Evolutionary conservation across 2,888 invertebrate genomes (phyloP), one percentile per base, ranked within the genome.

Genomic region (Argyra leucocephala): DNA sequence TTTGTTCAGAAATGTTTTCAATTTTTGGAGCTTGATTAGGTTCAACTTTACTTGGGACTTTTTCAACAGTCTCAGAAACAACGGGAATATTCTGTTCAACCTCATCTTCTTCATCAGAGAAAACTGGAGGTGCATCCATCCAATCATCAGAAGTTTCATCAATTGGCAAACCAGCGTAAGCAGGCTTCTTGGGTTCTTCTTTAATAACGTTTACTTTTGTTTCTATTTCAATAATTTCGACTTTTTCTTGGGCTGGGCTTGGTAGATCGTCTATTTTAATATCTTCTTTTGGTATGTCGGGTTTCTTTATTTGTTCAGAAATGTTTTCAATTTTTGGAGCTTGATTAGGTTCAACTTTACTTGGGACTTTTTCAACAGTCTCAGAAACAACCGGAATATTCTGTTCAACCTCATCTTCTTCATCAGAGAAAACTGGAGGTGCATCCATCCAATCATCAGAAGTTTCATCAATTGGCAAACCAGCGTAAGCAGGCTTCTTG

Each of bases 61-160:
- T 31, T 7, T 31, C 12, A 7, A 10, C 9, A 26, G 26, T 26
- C 9, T 26, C 26, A 9, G 26, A 6, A 26, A 9, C 26, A 9
- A n/a, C n/a, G n/a, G n/a, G n/a, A n/a, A 26, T 26, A 4, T 6
- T 9, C 26, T 26, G 26, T 26, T 26, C 26, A 6, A 26, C 26
- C 23, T 48, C n/a, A 1, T 37, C 67, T 63, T 73, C 73, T 61
- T 74, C 73, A 62, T 72, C 73, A 18, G 73, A 71, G 37, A 75
- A 69, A 22, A 68, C 67, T 59, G 72, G 69, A 26, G 72, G 70
- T 26, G 75, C 73, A 48, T 75, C 73, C 64, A 79, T 73, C 69
- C 78, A 79, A 2, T 73, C 63, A 62, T 69, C 70, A 63, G 73
- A 68, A 2, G 74, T 69, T 22, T 76, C 73, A 66, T 77, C 76